Percentiles rank a stretch among this genome's conserved stretches.
phyloP scores from a whole-genome alignment of 2,797 vertebrate species.

The Bufotes viridis region DNA sequence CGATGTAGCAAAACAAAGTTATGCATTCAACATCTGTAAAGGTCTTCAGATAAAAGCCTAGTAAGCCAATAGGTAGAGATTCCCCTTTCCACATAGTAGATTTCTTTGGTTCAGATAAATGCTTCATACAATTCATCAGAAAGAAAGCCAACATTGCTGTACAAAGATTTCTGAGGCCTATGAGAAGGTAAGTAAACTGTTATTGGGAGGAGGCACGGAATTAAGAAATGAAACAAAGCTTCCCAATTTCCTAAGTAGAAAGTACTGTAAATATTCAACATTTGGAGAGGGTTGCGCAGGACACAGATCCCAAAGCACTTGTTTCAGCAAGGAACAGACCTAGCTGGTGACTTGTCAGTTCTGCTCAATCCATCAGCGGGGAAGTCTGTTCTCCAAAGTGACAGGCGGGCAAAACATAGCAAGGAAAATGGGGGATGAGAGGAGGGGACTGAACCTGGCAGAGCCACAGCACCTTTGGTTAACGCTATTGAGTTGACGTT shows the following conservation, averaged over 20 bases:
- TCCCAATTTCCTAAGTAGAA: constrained; percentile 22
- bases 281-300: constrained; percentile 46
- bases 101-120: background rate
- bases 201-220: constrained; percentile 16
- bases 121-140: background rate
- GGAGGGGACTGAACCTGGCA: constrained; percentile 17
- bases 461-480: constrained; percentile 28
- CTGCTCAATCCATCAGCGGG: constrained; percentile 52
- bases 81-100: background rate
- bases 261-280: constrained; percentile 36
- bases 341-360: constrained; percentile 58
- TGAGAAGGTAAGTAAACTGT: background rate
- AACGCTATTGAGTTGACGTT: background rate
- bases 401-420: constrained; percentile 48
- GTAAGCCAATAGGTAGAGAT: background rate
- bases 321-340: constrained; percentile 60
- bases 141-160: background rate
- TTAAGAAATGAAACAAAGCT: constrained; percentile 13
- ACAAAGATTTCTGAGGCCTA: constrained; percentile 12
- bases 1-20: background rate
- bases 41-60: background rate
- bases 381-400: constrained; percentile 47
- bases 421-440: constrained; percentile 24
- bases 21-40: background rate
- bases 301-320: constrained; percentile 60